These are phyloP conservation scores for Crenuchus spilurus DNA, from an alignment of 2,797 vertebrate species.

Conservation along the genomic window DNA sequence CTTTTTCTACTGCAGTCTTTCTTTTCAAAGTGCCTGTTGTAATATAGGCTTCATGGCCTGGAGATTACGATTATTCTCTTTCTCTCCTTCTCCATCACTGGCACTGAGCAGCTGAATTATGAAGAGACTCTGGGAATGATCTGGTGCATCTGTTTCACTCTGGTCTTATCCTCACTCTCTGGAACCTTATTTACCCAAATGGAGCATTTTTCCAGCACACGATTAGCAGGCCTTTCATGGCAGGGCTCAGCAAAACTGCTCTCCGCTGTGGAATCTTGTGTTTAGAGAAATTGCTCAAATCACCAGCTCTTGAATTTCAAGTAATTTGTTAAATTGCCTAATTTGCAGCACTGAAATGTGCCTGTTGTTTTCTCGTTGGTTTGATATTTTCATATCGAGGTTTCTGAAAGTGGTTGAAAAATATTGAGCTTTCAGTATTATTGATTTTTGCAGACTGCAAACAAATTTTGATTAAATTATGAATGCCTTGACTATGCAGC, in stretches of 20 bases:
- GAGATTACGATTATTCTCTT: conserved; percentile 5
- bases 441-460: background rate
- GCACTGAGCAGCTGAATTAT: background rate
- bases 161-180: background rate
- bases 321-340: background rate
- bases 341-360: background rate
- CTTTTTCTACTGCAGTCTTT: background rate
- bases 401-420: background rate
- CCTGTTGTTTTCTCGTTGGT: background rate
- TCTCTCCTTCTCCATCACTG: background rate
- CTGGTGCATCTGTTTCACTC: background rate
- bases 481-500: background rate
- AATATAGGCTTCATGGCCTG: background rate
- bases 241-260: background rate
- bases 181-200: background rate
- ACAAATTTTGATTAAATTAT: background rate
- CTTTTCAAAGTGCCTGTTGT: background rate
- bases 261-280: background rate
- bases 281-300: background rate
- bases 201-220: background rate
- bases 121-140: background rate
- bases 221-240: background rate
- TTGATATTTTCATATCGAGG: too few relatives aligned
- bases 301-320: background rate
- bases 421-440: too few relatives aligned